Evolutionary conservation across 1,140 invertebrate genomes (phyloP).

Genomic region (Drosophila lacertosa): DNA sequence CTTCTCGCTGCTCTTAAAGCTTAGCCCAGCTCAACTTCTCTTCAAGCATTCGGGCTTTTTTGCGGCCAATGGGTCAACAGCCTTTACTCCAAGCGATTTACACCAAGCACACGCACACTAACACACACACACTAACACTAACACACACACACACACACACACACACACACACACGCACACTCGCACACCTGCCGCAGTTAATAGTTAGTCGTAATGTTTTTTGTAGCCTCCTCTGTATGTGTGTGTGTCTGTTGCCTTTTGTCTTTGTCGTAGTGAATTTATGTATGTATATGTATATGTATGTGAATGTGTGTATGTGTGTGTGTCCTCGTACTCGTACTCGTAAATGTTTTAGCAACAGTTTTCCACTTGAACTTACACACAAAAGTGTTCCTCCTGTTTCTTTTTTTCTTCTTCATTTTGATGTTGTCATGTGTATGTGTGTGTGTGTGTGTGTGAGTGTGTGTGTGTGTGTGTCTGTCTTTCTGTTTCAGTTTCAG

Average conservation of each 20-base stretch:
- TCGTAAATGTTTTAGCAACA: slow-evolving; percentile 43
- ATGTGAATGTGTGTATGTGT: background rate
- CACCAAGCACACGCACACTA: background rate
- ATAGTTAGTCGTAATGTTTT: slow-evolving; percentile 43
- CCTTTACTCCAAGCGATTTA: background rate
- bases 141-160: slow-evolving; percentile 3
- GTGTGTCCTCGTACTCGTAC: slow-evolving; percentile 12
- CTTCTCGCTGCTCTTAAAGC: background rate
- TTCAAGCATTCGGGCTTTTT: background rate
- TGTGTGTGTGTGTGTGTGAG: slow-evolving; percentile 2
- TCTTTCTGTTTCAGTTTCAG: background rate
- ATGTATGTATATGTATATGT: background rate
- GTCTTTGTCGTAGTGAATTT: slow-evolving; percentile 21
- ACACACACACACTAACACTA: slow-evolving; percentile 13
- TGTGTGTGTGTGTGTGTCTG: slow-evolving; percentile 1
- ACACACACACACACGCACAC: slow-evolving; percentile 11
- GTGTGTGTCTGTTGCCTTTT: slow-evolving; percentile 32
- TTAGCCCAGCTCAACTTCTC: background rate
- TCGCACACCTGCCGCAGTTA: slow-evolving; percentile 26
- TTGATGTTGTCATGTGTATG: slow-evolving; percentile 20
- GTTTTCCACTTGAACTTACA: slow-evolving; percentile 27
- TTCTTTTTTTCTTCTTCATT: slow-evolving; percentile 6
- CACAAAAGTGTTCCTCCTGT: slow-evolving; percentile 25
- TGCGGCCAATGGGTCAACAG: slow-evolving; percentile 3
- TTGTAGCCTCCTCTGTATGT: slow-evolving; percentile 28